Percentiles rank a stretch among this genome's conserved stretches.
phyloP scores from a whole-genome alignment of 2,113 vertebrate genomes.

The Helogale parvula region DNA sequence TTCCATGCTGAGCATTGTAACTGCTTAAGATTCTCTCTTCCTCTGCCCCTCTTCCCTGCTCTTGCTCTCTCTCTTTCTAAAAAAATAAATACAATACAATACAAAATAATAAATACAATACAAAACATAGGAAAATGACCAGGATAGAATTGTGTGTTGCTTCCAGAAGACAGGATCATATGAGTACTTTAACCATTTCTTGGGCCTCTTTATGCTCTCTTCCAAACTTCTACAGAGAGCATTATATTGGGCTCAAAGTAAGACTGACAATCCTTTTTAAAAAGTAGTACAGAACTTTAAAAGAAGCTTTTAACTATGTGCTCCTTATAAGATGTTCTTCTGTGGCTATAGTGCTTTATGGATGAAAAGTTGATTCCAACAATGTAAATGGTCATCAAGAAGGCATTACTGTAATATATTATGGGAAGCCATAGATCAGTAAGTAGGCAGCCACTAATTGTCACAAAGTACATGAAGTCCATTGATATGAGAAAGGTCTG shows the following conservation, averaged over 20 bases:
- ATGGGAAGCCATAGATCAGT: not conserved
- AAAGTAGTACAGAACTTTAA: not conserved
- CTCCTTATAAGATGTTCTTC: not conserved
- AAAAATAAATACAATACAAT: too few relatives aligned
- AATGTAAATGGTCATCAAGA: not conserved
- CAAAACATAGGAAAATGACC: not conserved
- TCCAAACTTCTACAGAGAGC: not conserved
- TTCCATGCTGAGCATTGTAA: too few relatives aligned
- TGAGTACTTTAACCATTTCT: not conserved
- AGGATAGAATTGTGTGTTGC: not conserved
- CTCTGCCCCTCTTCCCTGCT: too few relatives aligned
- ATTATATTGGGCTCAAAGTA: not conserved
- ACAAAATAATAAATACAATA: too few relatives aligned
- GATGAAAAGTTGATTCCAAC: not conserved
- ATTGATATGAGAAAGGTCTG: not conserved
- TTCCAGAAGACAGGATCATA: not conserved
- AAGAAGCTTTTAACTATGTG: not conserved
- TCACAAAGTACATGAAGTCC: not conserved
- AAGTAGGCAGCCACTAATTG: not conserved
- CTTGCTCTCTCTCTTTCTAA: too few relatives aligned
- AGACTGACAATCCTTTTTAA: not conserved
- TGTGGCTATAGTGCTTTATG: not conserved
- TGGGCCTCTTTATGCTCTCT: not conserved
- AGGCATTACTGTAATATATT: not conserved
- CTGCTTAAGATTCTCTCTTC: too few relatives aligned